Evolutionary conservation across 1,140 invertebrate species (phyloP).

Genomic region (Chrysomallon squamiferum): DNA sequence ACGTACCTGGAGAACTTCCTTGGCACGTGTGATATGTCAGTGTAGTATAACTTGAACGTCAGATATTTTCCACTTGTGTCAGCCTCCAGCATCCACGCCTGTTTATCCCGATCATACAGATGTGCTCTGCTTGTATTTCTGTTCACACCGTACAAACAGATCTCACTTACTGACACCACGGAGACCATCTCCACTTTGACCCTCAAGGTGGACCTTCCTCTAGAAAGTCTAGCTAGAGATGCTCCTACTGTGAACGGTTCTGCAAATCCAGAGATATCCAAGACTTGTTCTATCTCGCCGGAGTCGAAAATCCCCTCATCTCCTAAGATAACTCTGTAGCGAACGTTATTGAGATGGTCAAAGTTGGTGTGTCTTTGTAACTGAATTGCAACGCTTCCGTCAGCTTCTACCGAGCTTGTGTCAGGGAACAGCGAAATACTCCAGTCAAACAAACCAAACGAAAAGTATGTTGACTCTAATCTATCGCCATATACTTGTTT

Average conservation of each 20-base stretch:
- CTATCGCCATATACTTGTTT: conserved; percentile 59
- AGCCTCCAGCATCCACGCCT: conserved; percentile 81
- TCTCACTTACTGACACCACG: conserved; percentile 78
- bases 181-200: conserved; percentile 80
- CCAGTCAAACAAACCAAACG: conserved; percentile 86
- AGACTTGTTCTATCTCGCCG: conserved; percentile 78
- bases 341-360: conserved; percentile 79
- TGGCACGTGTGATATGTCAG: conserved; percentile 85
- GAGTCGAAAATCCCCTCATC: conserved; percentile 76
- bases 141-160: conserved; percentile 65
- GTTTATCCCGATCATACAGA: conserved; percentile 85
- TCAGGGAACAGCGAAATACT: conserved; percentile 77
- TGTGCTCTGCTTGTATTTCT: conserved; percentile 65
- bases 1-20: conserved; percentile 80
- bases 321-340: conserved; percentile 75
- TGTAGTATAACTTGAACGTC: conserved; percentile 78
- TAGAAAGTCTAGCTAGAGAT: conserved; percentile 32
- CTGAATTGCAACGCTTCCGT: conserved; percentile 66
- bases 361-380: conserved; percentile 81
- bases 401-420: conserved; percentile 59
- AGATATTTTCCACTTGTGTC: conserved; percentile 80
- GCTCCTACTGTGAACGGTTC: conserved; percentile 43
- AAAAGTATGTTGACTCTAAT: conserved; percentile 76
- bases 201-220: conserved; percentile 66
- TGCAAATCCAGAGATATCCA: conserved; percentile 68